Base-by-base conservation (phyloP, 1,140 invertebrate genomes). In the Drosophila prosaltans region DNA sequence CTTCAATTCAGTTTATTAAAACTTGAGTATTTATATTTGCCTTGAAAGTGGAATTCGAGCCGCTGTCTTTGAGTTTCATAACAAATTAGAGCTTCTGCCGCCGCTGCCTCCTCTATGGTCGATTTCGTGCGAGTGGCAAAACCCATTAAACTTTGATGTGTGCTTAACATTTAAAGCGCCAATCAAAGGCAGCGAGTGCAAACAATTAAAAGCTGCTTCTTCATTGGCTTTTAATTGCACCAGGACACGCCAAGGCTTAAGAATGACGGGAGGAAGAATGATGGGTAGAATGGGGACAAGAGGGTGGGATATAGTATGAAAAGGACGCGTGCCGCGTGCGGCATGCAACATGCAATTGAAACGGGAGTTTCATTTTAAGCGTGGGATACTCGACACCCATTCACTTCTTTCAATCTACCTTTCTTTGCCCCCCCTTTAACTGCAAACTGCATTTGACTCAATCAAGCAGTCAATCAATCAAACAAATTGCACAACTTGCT, bases 391-490 rank as follows among this genome's bases (percentile, higher is more conserved):
- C 21, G 45, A 51, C 45, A 51, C 45, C 45, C 45, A 51, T 51
- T 26, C 45, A 24, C 2, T 51, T 4, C 45, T 9, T 36, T 62
- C 16, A 24, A 54, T 26, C 11, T 26, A 24, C 59, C 16, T 45
- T 28, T 2, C 21, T 3, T n/a, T 30, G 61, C 24, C 24, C 10
- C 54, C n/a, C 45, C 48, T 40, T 16, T 11, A 74, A 55, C 61
- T 60, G 26, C 58, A n/a, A 45, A 30, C 10, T 70, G 30, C 43
- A 40, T 45, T 59, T 41, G 58, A 62, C 69, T 82, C 80, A 88
- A 88, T 82, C 83, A 86, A 62, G 58, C 64, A 86, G 80, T 88
- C 83, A 82, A 85, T 85, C 83, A 85, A 81, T 78, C 80, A 82
- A 79, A 79, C 63, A 82, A 86, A 81, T 85, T 79, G 78, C 62